Evolutionary conservation across 2,113 vertebrate genomes (phyloP).

Genomic region (Pleuronectes platessa): DNA sequence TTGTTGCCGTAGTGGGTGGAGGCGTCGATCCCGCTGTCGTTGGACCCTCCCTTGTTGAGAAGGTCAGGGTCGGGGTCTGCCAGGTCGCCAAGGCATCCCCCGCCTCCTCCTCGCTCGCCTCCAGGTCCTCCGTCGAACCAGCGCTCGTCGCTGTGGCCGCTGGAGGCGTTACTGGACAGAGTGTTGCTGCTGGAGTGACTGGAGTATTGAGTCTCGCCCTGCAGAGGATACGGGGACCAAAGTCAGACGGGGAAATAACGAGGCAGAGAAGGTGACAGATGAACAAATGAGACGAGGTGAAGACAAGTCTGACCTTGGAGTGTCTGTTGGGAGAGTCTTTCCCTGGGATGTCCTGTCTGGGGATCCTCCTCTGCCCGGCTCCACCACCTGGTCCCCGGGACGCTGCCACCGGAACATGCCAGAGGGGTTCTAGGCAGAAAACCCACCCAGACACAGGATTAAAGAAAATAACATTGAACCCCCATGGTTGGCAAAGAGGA

Average conservation of each 20-base stretch:
- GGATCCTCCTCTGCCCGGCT: constrained; percentile 80
- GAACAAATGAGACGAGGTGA: not conserved
- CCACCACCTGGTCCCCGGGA: constrained; percentile 76
- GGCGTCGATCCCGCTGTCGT: constrained; percentile 92
- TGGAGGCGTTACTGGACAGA: constrained; percentile 92
- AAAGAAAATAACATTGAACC: constrained; percentile 63
- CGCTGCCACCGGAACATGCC: constrained; percentile 86
- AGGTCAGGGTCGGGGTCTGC: constrained; percentile 84
- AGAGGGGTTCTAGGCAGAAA: constrained; percentile 87
- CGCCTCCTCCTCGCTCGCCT: constrained; percentile 58
- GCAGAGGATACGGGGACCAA: constrained; percentile 17
- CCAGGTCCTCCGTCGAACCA: constrained; percentile 86
- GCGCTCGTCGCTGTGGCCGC: constrained; percentile 92
- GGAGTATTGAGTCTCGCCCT: constrained; percentile 91
- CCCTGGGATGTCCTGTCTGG: constrained; percentile 85
- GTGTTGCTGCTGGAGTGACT: constrained; percentile 97
- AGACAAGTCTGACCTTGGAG: constrained; percentile 83
- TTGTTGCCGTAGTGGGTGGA: constrained; percentile 82
- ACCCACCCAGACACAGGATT: constrained; percentile 68
- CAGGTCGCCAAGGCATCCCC: constrained; percentile 71
- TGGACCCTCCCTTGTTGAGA: constrained; percentile 88
- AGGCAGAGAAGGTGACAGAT: not conserved
- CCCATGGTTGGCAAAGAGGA: constrained; percentile 66
- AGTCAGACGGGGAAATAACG: not conserved
- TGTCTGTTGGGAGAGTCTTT: constrained; percentile 91